Percentiles rank a stretch among this genome's conserved stretches.
Evolutionary conservation across 1,140 invertebrate species (phyloP).

Genomic region (Lepidurus packardi): DNA sequence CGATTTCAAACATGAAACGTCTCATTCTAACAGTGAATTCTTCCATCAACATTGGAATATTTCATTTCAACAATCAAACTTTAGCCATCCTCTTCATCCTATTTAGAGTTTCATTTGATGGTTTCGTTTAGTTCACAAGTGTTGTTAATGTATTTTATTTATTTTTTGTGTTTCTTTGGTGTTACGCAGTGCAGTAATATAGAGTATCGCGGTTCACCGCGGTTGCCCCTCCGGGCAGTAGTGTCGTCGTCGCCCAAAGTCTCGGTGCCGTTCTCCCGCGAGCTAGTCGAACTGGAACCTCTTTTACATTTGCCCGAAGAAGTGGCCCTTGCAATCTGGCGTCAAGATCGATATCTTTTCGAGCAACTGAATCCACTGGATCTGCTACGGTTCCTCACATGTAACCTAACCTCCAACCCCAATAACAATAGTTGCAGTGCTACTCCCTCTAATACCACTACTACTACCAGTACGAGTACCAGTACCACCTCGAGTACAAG

Average conservation of each 20-base stretch:
- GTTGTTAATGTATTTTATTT: not conserved
- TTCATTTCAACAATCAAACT: too few relatives aligned
- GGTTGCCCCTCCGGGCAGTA: not conserved
- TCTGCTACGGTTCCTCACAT: not conserved
- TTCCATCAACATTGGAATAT: too few relatives aligned
- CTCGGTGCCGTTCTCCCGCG: not conserved
- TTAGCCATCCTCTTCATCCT: too few relatives aligned
- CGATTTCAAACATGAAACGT: too few relatives aligned
- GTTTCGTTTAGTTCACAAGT: not conserved
- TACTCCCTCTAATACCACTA: not conserved
- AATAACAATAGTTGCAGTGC: not conserved
- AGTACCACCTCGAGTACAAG: not conserved
- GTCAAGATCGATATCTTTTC: conserved; percentile 17
- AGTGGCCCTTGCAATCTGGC: not conserved
- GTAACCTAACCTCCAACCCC: not conserved
- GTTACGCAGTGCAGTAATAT: conserved; percentile 12
- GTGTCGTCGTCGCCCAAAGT: not conserved
- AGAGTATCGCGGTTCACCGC: conserved; percentile 1
- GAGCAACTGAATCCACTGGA: not conserved
- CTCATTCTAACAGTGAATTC: too few relatives aligned
- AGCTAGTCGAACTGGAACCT: conserved; percentile 18
- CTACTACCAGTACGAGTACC: not conserved
- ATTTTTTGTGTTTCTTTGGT: not conserved
- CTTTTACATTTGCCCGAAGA: not conserved
- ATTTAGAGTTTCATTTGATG: not conserved